Evolutionary conservation across 2,797 vertebrate genomes (phyloP).

Genomic region (Lutjanus argentimaculatus): DNA sequence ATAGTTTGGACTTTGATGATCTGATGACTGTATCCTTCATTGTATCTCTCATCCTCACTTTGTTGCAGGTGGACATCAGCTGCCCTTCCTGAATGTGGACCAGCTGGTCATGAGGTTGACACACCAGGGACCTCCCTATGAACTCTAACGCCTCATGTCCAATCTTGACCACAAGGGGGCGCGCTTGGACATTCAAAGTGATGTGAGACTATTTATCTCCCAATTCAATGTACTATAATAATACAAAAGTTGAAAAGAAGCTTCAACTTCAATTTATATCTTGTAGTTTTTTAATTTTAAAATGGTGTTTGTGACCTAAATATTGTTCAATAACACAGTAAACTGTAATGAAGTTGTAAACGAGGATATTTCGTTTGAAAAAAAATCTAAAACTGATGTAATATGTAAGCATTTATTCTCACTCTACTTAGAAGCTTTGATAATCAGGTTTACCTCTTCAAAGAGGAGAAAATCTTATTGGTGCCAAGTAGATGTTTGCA

Average conservation of each 20-base stretch:
- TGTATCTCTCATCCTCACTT: neutral
- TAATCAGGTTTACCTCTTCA: neutral
- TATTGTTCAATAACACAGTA: neutral
- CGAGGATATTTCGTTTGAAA: neutral
- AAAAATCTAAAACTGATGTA: neutral
- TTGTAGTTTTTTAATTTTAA: neutral
- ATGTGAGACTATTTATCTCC: slow-evolving; percentile 27
- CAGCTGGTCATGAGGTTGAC: slow-evolving; percentile 42
- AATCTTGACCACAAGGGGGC: slow-evolving; percentile 75
- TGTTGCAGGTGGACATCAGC: slow-evolving; percentile 45
- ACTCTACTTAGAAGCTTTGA: neutral
- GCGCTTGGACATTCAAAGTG: slow-evolving; percentile 32
- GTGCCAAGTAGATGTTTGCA: slow-evolving; percentile 50
- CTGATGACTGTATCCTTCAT: neutral
- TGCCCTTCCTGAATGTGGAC: slow-evolving; percentile 38
- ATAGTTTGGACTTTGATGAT: neutral
- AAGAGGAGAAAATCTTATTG: slow-evolving; percentile 3
- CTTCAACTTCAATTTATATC: neutral
- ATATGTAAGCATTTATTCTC: neutral
- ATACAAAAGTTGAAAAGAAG: neutral
- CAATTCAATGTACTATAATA: neutral
- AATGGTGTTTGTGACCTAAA: neutral
- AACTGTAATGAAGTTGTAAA: neutral
- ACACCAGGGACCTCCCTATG: slow-evolving; percentile 67
- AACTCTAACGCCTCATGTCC: slow-evolving; percentile 50